Percentiles rank a stretch among this genome's conserved stretches.
phyloP scores from a whole-genome alignment of 2,888 invertebrate genomes.

The Chrysolina haemoptera region DNA sequence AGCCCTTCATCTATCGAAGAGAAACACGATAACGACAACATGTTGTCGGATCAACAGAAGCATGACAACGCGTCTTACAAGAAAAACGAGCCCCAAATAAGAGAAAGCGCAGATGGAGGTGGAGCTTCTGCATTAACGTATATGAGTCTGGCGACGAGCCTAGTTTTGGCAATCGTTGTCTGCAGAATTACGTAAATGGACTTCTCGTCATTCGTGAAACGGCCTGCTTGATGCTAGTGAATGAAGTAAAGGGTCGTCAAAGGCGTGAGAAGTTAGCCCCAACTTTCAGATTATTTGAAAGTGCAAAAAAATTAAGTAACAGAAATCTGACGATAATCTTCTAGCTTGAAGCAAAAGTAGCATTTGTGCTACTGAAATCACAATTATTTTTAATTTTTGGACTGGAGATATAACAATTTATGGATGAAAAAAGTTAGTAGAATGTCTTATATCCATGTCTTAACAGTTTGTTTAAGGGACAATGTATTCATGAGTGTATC shows the following conservation, averaged over 20 bases:
- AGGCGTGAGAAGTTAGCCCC: background rate
- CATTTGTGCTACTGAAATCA: background rate
- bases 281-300: background rate
- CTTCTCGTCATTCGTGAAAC: background rate
- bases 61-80: slow-evolving; percentile 63
- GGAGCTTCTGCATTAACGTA: background rate
- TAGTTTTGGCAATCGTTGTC: slow-evolving; percentile 7
- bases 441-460: too few species aligned
- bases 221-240: slow-evolving; percentile 20
- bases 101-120: slow-evolving; percentile 21
- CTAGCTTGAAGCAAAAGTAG: background rate
- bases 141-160: slow-evolving; percentile 5
- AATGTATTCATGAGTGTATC: background rate
- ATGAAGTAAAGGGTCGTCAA: background rate
- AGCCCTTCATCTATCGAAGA: slow-evolving; percentile 49
- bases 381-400: too few species aligned
- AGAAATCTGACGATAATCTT: too few species aligned
- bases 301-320: too few species aligned
- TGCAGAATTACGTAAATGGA: slow-evolving; percentile 24
- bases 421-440: too few species aligned
- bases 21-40: slow-evolving; percentile 68
- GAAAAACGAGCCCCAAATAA: slow-evolving; percentile 61
- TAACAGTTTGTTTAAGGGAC: background rate
- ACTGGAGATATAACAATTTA: too few species aligned
- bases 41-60: slow-evolving; percentile 58